These are phyloP conservation scores for Helobdella robusta DNA, from an alignment of 2,888 invertebrate genomes.

Conservation along the genomic window DNA sequence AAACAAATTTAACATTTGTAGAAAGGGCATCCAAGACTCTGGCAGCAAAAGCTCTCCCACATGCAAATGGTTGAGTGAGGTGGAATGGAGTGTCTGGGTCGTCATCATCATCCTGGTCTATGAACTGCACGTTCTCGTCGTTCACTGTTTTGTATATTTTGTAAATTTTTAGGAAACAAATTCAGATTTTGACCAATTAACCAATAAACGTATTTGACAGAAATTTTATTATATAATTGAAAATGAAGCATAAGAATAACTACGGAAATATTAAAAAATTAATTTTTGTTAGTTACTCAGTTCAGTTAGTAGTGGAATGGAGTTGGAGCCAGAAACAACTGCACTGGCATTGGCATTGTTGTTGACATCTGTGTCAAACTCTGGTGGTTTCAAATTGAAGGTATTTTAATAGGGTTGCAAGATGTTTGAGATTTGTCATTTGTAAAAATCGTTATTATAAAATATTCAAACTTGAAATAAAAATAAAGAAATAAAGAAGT, in stretches of 20 bases:
- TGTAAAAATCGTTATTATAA: too few relatives aligned
- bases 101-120: background rate
- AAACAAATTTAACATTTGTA: conserved; percentile 1
- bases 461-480: too few relatives aligned
- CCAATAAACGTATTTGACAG: background rate
- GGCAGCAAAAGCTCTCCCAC: conserved; percentile 8
- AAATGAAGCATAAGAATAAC: too few relatives aligned
- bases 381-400: too few relatives aligned
- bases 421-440: too few relatives aligned
- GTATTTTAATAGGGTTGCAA: too few relatives aligned
- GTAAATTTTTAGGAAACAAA: background rate
- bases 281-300: conserved; percentile 13
- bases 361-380: too few relatives aligned
- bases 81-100: conserved; percentile 8
- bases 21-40: conserved; percentile 20
- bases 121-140: conserved; percentile 9
- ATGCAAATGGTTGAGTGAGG: conserved; percentile 10
- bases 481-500: too few relatives aligned
- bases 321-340: conserved; percentile 11
- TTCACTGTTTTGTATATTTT: conserved; percentile 1
- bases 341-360: too few relatives aligned
- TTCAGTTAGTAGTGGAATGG: conserved; percentile 17
- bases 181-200: background rate
- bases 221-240: too few relatives aligned
- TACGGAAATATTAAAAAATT: background rate